Percentiles rank a stretch among this genome's conserved stretches.
These are phyloP conservation scores for Cheilosia scutellata DNA, from an alignment of 2,888 invertebrate genomes.

Conservation along the genomic window DNA sequence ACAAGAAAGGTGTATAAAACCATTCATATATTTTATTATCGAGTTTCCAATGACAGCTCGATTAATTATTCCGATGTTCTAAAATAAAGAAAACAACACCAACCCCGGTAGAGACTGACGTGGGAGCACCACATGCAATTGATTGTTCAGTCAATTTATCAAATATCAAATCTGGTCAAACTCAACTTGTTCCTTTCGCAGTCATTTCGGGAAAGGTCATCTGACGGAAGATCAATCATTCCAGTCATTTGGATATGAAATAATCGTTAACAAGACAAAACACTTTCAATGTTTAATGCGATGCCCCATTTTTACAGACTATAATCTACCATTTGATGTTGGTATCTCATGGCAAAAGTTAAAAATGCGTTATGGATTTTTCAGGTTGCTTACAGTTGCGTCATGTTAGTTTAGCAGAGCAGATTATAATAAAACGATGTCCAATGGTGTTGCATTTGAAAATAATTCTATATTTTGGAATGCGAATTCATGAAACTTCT, in stretches of 20 bases:
- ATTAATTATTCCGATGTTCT: slow-evolving; percentile 55
- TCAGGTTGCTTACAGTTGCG: not conserved
- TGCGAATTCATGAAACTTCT: no score
- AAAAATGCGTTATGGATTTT: not conserved
- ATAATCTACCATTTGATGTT: not conserved
- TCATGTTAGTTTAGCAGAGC: not conserved
- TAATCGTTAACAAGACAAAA: slow-evolving; percentile 74
- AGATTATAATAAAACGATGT: not conserved
- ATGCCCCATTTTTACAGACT: slow-evolving; percentile 57
- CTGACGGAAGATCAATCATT: slow-evolving; percentile 66
- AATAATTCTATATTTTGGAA: not conserved
- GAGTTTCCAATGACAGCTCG: slow-evolving; percentile 58
- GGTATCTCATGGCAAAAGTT: not conserved
- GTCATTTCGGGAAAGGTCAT: slow-evolving; percentile 67
- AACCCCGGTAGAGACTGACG: slow-evolving; percentile 15
- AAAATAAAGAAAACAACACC: slow-evolving; percentile 10
- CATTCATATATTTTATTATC: slow-evolving; percentile 38
- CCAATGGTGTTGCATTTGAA: not conserved
- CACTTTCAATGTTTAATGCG: slow-evolving; percentile 71
- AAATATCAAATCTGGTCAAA: slow-evolving; percentile 57
- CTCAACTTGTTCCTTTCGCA: slow-evolving; percentile 67
- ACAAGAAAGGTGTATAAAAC: slow-evolving; percentile 17
- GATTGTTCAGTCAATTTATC: slow-evolving; percentile 48
- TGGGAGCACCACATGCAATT: slow-evolving; percentile 55
- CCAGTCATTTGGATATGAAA: slow-evolving; percentile 63